Base-by-base conservation (phyloP, 35 echinoderm and acorn worm genomes). In the Apostichopus californicus region DNA sequence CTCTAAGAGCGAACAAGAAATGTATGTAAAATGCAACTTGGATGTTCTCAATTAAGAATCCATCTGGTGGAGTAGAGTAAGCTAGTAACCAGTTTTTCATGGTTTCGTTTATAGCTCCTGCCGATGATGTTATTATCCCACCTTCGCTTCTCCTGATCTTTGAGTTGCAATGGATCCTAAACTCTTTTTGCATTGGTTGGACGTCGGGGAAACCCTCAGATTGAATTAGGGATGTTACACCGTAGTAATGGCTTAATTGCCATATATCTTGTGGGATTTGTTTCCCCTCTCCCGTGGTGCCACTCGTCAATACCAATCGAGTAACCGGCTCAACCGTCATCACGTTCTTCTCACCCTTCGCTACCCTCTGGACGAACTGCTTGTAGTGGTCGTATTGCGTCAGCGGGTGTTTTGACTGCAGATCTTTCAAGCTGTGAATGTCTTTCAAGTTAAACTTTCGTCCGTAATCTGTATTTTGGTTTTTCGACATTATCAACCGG, bases 281-380 rank as follows among this genome's bases (percentile, higher is more conserved):
- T 92, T 95, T 95, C 17, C 78, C 61, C 56, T 87, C 86, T 55
- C 95, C 95, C 5, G 95, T 94, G 8, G 95, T 96, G 14, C 95
- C 95, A 9, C 93, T 94, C 64, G 95, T 88, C 11, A 91, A 12
- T 53, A 55, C 83, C 9, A 96, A 77, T 21, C 92, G 46, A 1
- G 54, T 60, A 12, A 90, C 17, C 34, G 80, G 77, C 6, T 77
- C 56, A 5, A 82, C 54, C 5, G 86, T 92, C 22, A 94, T 65
- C 17, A 96, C 84, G 55, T 96, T 94, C 26, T 83, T 75, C 86
- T 96, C 95, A 75, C 95, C 95, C 26, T 90, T 86, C 12, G 93
- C 93, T 52, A 96, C 72, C 15, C 95, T 78, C 20, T 94, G 65
- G 17, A 96, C 70, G 77, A 91, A 96, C 9, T 56, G 6, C 52